Evolutionary conservation across 2,888 invertebrate genomes (phyloP).

Genomic region (Mesochorus sp.): DNA sequence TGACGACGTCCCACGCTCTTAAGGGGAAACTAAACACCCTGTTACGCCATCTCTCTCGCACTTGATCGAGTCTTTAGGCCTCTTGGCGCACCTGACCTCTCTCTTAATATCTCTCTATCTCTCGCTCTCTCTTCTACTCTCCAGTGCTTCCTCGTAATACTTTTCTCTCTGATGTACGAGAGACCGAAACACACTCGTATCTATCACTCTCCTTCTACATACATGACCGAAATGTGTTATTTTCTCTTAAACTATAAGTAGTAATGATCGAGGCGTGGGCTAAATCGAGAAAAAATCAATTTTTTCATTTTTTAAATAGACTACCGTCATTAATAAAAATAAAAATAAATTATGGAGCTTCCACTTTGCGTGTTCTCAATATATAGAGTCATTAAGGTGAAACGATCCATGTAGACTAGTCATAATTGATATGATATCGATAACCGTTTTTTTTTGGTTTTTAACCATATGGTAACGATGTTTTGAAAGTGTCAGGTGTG

Average conservation of each 20-base stretch:
- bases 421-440: not conserved
- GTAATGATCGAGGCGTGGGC: conserved; percentile 1
- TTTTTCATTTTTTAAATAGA: not conserved
- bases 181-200: not conserved
- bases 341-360: not conserved
- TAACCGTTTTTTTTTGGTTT: not conserved
- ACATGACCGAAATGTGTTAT: conserved; percentile 13
- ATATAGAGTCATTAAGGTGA: not conserved
- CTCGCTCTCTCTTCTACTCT: conserved; percentile 21
- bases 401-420: not conserved
- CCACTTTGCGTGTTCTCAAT: not conserved
- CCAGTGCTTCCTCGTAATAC: conserved; percentile 37
- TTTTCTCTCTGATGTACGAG: conserved; percentile 30
- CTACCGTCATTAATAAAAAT: not conserved
- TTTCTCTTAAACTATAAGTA: conserved; percentile 13
- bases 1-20: conserved; percentile 36
- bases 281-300: conserved; percentile 32
- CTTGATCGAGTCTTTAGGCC: conserved; percentile 10
- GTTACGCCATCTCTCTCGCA: conserved; percentile 18
- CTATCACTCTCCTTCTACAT: conserved; percentile 29
- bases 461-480: too few relatives aligned
- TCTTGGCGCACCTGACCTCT: conserved; percentile 53
- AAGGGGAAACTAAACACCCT: too few relatives aligned
- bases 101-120: conserved; percentile 28
- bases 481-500: too few relatives aligned